Percentiles rank a stretch among this genome's conserved stretches.
Evolutionary conservation across 2,888 invertebrate genomes (phyloP).

Genomic region (Athalia rosae): DNA sequence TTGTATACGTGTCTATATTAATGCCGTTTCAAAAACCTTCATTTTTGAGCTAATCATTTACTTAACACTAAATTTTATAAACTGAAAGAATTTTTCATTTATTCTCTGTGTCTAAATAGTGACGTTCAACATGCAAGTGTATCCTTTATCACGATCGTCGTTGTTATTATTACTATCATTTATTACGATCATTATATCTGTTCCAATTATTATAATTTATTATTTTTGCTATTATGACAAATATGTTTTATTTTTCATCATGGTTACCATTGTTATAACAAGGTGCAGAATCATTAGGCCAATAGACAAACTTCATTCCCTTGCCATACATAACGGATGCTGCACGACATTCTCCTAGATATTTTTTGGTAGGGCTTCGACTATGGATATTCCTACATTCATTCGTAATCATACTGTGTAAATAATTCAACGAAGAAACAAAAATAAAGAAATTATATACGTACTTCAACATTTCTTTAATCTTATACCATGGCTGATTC

Average conservation of each 20-base stretch:
- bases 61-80: neutral
- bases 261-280: neutral
- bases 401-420: neutral
- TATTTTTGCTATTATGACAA: too few species aligned
- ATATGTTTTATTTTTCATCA: too few species aligned
- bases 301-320: conserved; percentile 33
- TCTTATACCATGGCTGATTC: too few species aligned
- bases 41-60: neutral
- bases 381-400: conserved; percentile 15
- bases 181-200: too few species aligned
- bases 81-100: conserved; percentile 5
- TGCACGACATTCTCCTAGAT: conserved; percentile 34
- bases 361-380: neutral
- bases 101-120: conserved; percentile 9
- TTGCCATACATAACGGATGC: conserved; percentile 26
- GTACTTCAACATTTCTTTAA: too few species aligned
- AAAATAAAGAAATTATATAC: neutral
- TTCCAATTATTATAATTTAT: too few species aligned
- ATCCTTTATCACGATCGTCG: neutral
- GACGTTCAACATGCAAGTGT: conserved; percentile 28
- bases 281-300: conserved; percentile 40
- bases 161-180: too few species aligned
- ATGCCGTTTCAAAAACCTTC: neutral
- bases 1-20: conserved; percentile 1
- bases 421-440: conserved; percentile 4